A percentile compares a stretch with the other conserved stretches of the same genome.
Conservation (phyloP, 2,797 vertebrate species). For the Takifugu ocellatus region DNA sequence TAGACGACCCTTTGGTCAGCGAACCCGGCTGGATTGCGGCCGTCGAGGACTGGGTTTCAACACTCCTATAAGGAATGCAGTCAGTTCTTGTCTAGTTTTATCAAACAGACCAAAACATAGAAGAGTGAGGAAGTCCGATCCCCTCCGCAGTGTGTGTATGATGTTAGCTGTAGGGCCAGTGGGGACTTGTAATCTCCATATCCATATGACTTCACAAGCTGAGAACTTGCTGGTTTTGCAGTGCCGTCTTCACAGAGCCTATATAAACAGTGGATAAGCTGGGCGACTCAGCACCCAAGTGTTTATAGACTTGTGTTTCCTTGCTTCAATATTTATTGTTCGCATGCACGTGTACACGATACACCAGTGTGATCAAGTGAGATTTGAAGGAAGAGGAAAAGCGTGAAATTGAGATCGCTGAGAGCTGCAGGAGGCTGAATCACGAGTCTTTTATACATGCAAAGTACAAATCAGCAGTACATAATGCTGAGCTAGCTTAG, state of each 20-base stretch:
- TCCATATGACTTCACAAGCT: slow-evolving; percentile 58
- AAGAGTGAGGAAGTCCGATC: slow-evolving; percentile 28
- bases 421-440: no score
- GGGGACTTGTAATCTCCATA: slow-evolving; percentile 42
- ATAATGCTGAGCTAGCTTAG: no score
- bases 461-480: no score
- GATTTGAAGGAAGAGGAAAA: background rate
- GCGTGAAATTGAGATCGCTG: no score
- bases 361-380: background rate
- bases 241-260: slow-evolving; percentile 23
- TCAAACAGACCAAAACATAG: slow-evolving; percentile 19
- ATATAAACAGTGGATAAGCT: slow-evolving; percentile 34
- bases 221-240: slow-evolving; percentile 32
- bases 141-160: slow-evolving; percentile 37
- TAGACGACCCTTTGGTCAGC: no score
- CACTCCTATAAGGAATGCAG: background rate
- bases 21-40: no score
- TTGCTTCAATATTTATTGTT: background rate
- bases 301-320: slow-evolving; percentile 2
- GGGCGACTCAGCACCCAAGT: background rate
- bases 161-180: slow-evolving; percentile 36
- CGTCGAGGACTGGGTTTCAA: background rate
- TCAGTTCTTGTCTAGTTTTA: slow-evolving; percentile 17
- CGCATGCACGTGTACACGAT: background rate
- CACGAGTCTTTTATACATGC: no score